Evolutionary conservation across 2,797 vertebrate species (phyloP), one percentile per base, ranked within the genome.

Genomic region (Helarctos malayanus): DNA sequence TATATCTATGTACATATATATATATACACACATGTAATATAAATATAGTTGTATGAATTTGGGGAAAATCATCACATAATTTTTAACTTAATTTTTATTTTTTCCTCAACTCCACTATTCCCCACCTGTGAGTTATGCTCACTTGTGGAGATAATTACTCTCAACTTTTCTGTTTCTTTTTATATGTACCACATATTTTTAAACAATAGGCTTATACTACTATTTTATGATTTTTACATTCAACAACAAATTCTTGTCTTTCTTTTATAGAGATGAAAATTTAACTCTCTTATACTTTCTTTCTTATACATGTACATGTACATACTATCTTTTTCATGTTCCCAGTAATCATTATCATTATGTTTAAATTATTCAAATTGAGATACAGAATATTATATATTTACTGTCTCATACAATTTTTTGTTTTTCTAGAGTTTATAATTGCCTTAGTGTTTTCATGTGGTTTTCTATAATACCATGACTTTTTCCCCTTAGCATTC

Each of bases 81-180:
- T 90, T 89, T 92, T 38, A 52, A 79, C 52, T 94, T 81, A 49
- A 80, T 65, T 95, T 97, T 95, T 35, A 71, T 81, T 83, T 96
- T 93, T 71, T 84, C 10, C 14, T 87, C 47, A 81, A 71, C 8
- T 73, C n/a, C 23, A 91, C 18, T 41, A 41, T 2, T 76, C 49
- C 25, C 21, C 13, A 54, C 13, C 35, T 87, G 18, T 75, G n/a
- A 75, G 29, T 91, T 80, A 23, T 90, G 9, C 4, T 59, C 4
- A 57, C 18, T 63, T 56, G 45, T n/a, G 49, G 35, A 79, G 32
- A 49, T 38, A 41, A 69, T 7, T 13, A n/a, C 11, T 56, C 69
- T 54, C 25, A 85, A 18, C 1, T 38, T 38, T 65, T 85, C 41
- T 82, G 59, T 57, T 96, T 61, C 27, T 81, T 97, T 91, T 81